Evolutionary conservation across 2,113 vertebrate genomes (phyloP).

Genomic region (Seriola rivoliana): DNA sequence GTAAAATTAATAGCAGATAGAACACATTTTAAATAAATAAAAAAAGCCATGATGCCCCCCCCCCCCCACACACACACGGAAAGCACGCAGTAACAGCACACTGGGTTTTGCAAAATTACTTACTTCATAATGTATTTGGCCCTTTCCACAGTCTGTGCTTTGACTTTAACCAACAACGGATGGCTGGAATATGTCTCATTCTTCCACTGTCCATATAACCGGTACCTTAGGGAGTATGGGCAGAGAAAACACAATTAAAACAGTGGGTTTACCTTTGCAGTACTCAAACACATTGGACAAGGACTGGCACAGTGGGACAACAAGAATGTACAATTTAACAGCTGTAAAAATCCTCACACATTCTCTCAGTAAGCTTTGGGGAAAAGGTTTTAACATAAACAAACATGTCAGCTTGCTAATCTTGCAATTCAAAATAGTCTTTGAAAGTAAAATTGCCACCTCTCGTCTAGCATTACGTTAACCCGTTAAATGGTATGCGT

Average conservation of each 20-base stretch:
- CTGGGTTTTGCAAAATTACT: slow-evolving; percentile 73
- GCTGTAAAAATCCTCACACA: not conserved
- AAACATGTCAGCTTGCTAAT: not conserved
- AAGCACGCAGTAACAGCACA: not conserved
- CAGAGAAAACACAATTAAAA: not conserved
- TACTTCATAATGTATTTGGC: slow-evolving; percentile 98
- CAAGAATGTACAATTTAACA: slow-evolving; percentile 1
- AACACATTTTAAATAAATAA: not conserved
- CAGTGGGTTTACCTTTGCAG: not conserved
- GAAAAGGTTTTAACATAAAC: not conserved
- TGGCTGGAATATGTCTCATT: slow-evolving; percentile 97
- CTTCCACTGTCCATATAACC: slow-evolving; percentile 98
- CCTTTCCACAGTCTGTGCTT: slow-evolving; percentile 96
- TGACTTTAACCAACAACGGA: slow-evolving; percentile 96
- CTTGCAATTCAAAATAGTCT: not conserved
- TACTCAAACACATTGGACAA: not conserved
- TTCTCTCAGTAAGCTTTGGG: no score
- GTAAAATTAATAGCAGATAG: not conserved
- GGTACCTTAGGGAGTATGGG: slow-evolving; percentile 86
- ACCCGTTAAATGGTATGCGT: not conserved
- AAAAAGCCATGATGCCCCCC: no score
- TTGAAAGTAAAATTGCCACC: not conserved
- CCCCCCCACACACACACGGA: not conserved
- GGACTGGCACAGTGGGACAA: not conserved
- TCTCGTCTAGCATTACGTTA: not conserved